A percentile compares a stretch with the other conserved stretches of the same genome.
Conservation (phyloP, 2,888 invertebrate genomes). For the Alcis repandata region DNA sequence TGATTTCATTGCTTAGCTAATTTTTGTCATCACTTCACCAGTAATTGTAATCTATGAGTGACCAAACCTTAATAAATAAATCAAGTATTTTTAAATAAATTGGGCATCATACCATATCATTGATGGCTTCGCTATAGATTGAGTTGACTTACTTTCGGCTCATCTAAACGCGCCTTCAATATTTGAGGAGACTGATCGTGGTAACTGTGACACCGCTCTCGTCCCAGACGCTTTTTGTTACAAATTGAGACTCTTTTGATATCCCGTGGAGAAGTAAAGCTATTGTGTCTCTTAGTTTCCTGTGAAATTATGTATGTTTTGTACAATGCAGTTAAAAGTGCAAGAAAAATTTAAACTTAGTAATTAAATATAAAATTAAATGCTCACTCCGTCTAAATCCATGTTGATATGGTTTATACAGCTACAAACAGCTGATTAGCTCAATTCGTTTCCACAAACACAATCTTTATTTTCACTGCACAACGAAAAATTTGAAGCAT, state of each 20-base stretch:
- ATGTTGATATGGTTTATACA: slow-evolving; percentile 5
- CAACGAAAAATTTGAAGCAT: too few species aligned
- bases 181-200: slow-evolving; percentile 61
- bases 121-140: too few species aligned
- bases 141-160: slow-evolving; percentile 70
- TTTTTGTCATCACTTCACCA: too few species aligned
- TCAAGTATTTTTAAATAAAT: too few species aligned
- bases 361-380: neutral
- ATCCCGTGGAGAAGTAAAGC: slow-evolving; percentile 69
- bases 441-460: neutral
- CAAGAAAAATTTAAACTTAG: neutral
- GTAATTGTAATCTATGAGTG: too few species aligned
- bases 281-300: slow-evolving; percentile 74
- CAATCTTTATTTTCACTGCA: too few species aligned
- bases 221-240: slow-evolving; percentile 61
- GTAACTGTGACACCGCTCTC: slow-evolving; percentile 78
- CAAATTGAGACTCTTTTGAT: slow-evolving; percentile 62
- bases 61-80: too few species aligned
- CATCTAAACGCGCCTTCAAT: slow-evolving; percentile 49
- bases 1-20: too few species aligned
- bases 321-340: neutral
- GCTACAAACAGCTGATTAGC: neutral
- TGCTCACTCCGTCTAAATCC: slow-evolving; percentile 49
- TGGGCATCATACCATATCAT: too few species aligned
- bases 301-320: slow-evolving; percentile 38